Evolutionary conservation across 1,140 invertebrate species (phyloP).

Genomic region (Theocolax elegans): DNA sequence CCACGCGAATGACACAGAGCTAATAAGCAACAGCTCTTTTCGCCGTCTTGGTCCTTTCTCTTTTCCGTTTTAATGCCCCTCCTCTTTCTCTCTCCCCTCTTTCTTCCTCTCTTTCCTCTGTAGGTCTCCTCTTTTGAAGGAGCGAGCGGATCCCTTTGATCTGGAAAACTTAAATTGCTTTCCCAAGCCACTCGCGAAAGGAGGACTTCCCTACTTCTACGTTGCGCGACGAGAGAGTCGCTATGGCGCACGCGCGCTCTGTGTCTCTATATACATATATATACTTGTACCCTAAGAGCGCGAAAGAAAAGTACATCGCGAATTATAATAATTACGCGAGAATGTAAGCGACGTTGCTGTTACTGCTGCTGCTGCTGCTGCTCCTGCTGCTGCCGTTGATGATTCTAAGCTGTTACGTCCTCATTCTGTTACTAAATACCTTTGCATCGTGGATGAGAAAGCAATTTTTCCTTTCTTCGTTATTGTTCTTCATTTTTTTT

Average conservation of each 20-base stretch:
- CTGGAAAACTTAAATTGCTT: slow-evolving; percentile 43
- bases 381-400: too few species aligned
- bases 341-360: background rate
- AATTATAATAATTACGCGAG: background rate
- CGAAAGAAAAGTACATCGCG: background rate
- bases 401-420: slow-evolving; percentile 3
- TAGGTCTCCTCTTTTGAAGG: background rate
- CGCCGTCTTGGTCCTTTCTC: background rate
- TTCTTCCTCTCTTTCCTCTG: background rate
- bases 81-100: background rate
- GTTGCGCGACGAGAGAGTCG: too few species aligned
- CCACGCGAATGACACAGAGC: background rate
- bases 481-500: too few species aligned
- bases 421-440: background rate
- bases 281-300: too few species aligned
- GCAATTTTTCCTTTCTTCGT: background rate
- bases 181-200: slow-evolving; percentile 7
- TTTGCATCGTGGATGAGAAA: background rate
- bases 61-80: background rate
- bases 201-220: background rate
- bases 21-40: background rate
- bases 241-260: too few species aligned
- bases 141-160: slow-evolving; percentile 14
- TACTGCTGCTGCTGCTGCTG: too few species aligned
- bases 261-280: too few species aligned